Conservation (phyloP, 1,140 invertebrate genomes). For the Euura lappo region DNA sequence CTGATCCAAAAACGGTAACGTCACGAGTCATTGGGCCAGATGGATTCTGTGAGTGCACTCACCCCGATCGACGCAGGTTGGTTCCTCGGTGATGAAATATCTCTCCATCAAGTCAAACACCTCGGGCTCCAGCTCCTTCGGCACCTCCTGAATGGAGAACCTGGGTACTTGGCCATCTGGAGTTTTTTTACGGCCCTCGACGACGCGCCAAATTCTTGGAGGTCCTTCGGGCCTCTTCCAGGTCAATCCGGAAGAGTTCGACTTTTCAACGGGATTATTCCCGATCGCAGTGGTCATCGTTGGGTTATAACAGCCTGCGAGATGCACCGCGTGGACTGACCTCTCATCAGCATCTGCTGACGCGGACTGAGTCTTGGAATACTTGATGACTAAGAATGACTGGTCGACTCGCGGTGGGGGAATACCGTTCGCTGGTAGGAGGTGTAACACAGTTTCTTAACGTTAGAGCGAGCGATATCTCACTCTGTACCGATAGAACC, state of each 20-base stretch:
- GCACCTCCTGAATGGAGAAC: conserved; percentile 49
- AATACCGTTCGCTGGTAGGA: too few species aligned
- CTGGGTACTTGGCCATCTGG: conserved; percentile 32
- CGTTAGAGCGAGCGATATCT: too few species aligned
- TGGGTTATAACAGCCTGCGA: too few species aligned
- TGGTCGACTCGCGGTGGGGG: too few species aligned
- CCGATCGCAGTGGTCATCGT: conserved; percentile 9
- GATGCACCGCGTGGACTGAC: too few species aligned
- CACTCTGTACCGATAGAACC: too few species aligned
- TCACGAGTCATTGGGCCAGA: too few species aligned
- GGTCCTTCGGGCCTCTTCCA: conserved; percentile 36
- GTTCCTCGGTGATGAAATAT: conserved; percentile 45
- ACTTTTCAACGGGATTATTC: conserved; percentile 16
- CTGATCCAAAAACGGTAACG: too few species aligned
- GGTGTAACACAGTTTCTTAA: too few species aligned
- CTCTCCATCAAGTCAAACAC: conserved; percentile 43
- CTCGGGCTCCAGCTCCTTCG: conserved; percentile 46
- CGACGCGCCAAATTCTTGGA: conserved; percentile 33
- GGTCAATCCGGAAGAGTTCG: conserved; percentile 11
- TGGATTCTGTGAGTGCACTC: conserved; percentile 20
- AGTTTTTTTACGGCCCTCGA: neutral
- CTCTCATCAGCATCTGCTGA: too few species aligned
- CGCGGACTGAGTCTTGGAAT: too few species aligned
- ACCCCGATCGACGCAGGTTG: conserved; percentile 36
- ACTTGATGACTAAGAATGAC: too few species aligned